Evolutionary conservation across 1,140 invertebrate species (phyloP), one percentile per base, ranked within the genome.

Genomic region (Steinernema feltiae): DNA sequence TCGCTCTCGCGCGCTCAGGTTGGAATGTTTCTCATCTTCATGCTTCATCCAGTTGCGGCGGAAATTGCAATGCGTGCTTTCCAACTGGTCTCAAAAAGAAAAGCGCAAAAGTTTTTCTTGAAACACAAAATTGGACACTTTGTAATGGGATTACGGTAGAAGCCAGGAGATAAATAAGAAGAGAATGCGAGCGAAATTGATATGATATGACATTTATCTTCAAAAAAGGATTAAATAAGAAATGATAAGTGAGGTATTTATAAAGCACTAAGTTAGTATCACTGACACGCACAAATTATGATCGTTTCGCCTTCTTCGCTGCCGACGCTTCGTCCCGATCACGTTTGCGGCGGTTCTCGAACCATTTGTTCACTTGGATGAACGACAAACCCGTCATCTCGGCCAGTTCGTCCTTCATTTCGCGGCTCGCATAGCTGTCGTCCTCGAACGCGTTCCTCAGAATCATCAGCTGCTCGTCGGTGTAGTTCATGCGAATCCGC

Each of bases 341-440:
- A 27, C 53, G 53, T 27, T 63, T 63, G 7, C 53, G 15, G 15
- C 53, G 15, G 24, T 63, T 63, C 24, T 63, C 53, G 24, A 63
- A 63, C 53, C 53, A 63, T 21, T 63, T 63, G 24, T 63, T 63
- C 15, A 63, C 53, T 21, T 63, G 53, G 53, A 63, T 27, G 53
- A 63, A 63, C 53, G 53, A 63, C 2, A 63, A 21, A 27, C 53
- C 53, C 53, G 53, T 63, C 24, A 17, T 12, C 24, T 63, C 53
- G 7, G 53, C 53, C 53, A 63, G 24, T 21, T 63, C 53, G 15
- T 63, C 53, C 53, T 63, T 63, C 53, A 63, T 63, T 17, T 63
- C 53, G 15, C 53, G 53, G 24, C 24, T 63, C 53, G 53, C 53
- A 27, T 63, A 63, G 15, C 24, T 15, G 53, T 63, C 53, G 15